Evolutionary conservation across 2,797 vertebrate species (phyloP), one percentile per base, ranked within the genome.

Genomic region (Acestrorhynchus altus): DNA sequence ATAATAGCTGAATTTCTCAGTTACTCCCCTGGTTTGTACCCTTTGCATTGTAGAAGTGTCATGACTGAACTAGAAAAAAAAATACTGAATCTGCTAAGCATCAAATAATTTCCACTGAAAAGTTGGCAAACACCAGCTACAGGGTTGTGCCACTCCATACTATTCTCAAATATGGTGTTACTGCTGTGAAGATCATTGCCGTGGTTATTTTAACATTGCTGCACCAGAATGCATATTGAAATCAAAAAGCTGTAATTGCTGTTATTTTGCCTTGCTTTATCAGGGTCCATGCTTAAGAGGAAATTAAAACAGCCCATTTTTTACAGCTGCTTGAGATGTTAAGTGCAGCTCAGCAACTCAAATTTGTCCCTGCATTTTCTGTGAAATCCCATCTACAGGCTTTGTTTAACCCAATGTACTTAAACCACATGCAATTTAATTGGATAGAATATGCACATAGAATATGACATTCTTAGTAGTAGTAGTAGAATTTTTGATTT

Each of bases 141-240:
- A 61, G 20, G 15, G 7, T 12, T 40, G 13, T 35, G 59, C 39
- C 35, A 9, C 15, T 20, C 22, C 47, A 72, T 56, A 24, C 4
- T 65, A 39, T 72, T 67, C 52, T 49, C 28, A 78, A 22, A 65
- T 49, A 57, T 49, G 26, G 39, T 5, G 11, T 63, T 71, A 54
- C 51, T 71, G 42, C 74, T 68, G 65, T 47, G 39, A 68, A 40
- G 28, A 77, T n/a, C 42, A 61, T 59, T 26, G 42, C 49, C 56
- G 49, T n/a, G 66, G 40, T 69, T 49, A 51, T 28, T 51, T 18
- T 3, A 69, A 26, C 28, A 60, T 6, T 44, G 57, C 49, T 35
- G 15, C 28, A 20, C 5, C 26, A 18, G 28, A 52, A 52, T 11
- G 47, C 16, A 18, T 39, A 35, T 52, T 69, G 7, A 39, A 47